Conservation (phyloP, 1,140 invertebrate genomes). For the Monomorium pharaonis region DNA sequence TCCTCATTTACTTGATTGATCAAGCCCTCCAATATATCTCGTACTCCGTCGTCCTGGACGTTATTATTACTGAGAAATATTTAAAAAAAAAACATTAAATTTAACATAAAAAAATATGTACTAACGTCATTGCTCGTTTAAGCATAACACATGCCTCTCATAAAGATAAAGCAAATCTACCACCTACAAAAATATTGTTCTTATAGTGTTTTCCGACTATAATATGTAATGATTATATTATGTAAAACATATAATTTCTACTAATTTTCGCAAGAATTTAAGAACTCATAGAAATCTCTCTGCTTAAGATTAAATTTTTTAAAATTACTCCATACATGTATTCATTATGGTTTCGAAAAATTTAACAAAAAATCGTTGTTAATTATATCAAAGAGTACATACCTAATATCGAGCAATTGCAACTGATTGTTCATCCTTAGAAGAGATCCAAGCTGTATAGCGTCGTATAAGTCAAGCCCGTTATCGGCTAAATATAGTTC, state of each 20-base stretch:
- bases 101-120: not conserved
- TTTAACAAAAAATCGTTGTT: conserved; percentile 1
- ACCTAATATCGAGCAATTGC: conserved; percentile 91
- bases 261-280: not conserved
- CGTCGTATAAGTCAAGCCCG: conserved; percentile 90
- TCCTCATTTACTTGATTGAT: conserved; percentile 87
- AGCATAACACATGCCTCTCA: not conserved
- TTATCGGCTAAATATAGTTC: conserved; percentile 95
- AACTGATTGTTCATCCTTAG: conserved; percentile 89
- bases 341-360: not conserved
- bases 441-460: conserved; percentile 90
- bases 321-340: not conserved
- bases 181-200: conserved; percentile 15
- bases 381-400: conserved; percentile 63
- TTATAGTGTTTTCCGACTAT: not conserved
- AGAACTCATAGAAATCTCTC: not conserved
- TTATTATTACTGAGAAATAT: conserved; percentile 88
- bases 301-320: not conserved
- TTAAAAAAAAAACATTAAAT: conserved; percentile 5
- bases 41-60: conserved; percentile 90
- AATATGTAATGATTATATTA: too few species aligned
- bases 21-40: conserved; percentile 90
- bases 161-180: conserved; percentile 16
- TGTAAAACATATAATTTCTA: conserved; percentile 15
- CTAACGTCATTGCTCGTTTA: conserved; percentile 18